Evolutionary conservation across 1,140 invertebrate species (phyloP).

Genomic region (Agraylea sexmaculata): DNA sequence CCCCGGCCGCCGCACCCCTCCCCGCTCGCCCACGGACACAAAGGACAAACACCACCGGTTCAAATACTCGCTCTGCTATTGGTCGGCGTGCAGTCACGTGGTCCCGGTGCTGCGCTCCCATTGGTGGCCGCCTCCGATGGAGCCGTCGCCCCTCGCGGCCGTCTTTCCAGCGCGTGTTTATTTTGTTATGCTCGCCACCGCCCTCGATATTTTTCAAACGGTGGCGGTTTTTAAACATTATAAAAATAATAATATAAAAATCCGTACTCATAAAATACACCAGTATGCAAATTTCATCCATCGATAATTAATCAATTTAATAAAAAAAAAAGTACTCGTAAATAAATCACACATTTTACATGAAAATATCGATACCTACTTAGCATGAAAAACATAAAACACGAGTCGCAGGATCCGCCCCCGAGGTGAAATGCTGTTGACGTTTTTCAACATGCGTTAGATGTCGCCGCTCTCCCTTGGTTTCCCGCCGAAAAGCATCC

Average conservation of each 20-base stretch:
- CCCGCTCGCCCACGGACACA: not conserved
- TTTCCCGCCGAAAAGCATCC: too few relatives aligned
- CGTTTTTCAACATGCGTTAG: too few relatives aligned
- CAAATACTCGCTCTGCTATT: conserved; percentile 26
- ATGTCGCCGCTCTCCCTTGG: too few relatives aligned
- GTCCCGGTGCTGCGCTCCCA: conserved; percentile 22
- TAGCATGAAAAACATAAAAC: too few relatives aligned
- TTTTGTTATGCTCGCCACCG: not conserved
- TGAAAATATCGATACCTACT: too few relatives aligned
- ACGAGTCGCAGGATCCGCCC: too few relatives aligned
- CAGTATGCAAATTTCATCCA: too few relatives aligned
- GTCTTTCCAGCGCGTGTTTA: not conserved
- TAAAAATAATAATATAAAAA: not conserved
- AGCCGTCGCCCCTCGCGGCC: not conserved
- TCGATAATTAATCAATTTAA: not conserved
- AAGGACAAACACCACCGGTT: not conserved
- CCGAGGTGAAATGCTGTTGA: too few relatives aligned
- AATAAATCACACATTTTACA: too few relatives aligned
- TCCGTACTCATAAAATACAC: not conserved
- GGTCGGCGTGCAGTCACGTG: conserved; percentile 33
- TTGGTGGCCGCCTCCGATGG: conserved; percentile 23
- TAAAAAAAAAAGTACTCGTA: not conserved
- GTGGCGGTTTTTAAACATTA: not conserved
- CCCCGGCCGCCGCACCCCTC: not conserved
- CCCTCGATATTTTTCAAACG: not conserved